These are phyloP conservation scores for Conchocele bisecta DNA, from an alignment of 2,888 invertebrate species.

Conservation along the genomic window DNA sequence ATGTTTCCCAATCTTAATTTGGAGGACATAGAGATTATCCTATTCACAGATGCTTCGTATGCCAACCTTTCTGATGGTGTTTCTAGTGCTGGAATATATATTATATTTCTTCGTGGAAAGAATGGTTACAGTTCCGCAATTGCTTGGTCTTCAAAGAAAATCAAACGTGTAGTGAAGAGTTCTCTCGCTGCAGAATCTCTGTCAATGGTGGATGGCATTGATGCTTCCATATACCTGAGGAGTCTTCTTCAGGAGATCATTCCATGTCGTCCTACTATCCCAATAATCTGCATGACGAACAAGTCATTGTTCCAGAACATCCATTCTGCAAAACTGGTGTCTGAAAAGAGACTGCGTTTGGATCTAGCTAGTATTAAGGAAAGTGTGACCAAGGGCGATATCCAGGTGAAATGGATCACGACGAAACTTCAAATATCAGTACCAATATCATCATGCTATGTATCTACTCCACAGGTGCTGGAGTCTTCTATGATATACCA, in stretches of 20 bases:
- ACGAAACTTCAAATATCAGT: slow-evolving; percentile 38
- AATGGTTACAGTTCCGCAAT: slow-evolving; percentile 27
- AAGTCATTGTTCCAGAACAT: slow-evolving; percentile 47
- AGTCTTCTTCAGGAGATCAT: slow-evolving; percentile 44
- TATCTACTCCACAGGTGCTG: too few species aligned
- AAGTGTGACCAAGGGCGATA: slow-evolving; percentile 27
- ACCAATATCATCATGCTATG: too few species aligned
- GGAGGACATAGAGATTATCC: slow-evolving; percentile 23
- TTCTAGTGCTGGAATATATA: slow-evolving; percentile 30
- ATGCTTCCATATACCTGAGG: slow-evolving; percentile 39
- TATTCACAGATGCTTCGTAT: slow-evolving; percentile 50
- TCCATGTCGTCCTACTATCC: slow-evolving; percentile 6
- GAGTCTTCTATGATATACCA: too few species aligned
- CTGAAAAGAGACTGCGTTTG: slow-evolving; percentile 44
- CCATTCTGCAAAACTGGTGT: slow-evolving; percentile 45
- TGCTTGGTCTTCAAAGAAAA: slow-evolving; percentile 43
- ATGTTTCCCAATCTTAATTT: slow-evolving; percentile 25
- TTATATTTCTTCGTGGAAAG: slow-evolving; percentile 33
- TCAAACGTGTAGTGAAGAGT: slow-evolving; percentile 48
- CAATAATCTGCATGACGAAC: slow-evolving; percentile 44
- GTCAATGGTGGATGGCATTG: slow-evolving; percentile 39
- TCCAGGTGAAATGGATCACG: slow-evolving; percentile 33
- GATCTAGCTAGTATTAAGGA: slow-evolving; percentile 49
- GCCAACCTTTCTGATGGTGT: slow-evolving; percentile 52
- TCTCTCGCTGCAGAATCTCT: slow-evolving; percentile 54